Conservation (phyloP, 2,888 invertebrate species). For the Disparrhopalites patrizii region DNA sequence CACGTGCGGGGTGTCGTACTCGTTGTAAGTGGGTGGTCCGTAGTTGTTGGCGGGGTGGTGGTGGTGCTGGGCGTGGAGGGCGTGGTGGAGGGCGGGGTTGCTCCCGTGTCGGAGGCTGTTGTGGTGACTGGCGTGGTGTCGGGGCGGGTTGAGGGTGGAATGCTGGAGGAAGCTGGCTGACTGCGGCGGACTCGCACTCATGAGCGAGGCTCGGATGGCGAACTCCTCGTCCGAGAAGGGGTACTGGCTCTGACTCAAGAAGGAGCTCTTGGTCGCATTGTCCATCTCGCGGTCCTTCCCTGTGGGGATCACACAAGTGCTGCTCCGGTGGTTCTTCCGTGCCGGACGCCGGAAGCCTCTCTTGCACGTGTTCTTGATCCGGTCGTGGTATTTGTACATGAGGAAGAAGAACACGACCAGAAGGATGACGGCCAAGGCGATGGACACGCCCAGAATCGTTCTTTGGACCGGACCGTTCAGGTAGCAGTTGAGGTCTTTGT, state of each 20-base stretch:
- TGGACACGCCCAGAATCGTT: conserved; percentile 70
- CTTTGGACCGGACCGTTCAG: conserved; percentile 71
- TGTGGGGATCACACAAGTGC: conserved; percentile 43
- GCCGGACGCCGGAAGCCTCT: conserved; percentile 40
- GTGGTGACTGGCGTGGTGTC: conserved; percentile 37
- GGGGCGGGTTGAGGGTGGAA: conserved; percentile 24
- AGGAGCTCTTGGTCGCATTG: conserved; percentile 44
- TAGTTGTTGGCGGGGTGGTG: conserved; percentile 31
- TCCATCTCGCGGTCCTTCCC: conserved; percentile 38
- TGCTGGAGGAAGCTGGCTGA: conserved; percentile 24
- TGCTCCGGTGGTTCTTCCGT: conserved; percentile 39
- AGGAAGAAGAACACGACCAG: conserved; percentile 68
- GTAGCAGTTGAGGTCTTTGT: conserved; percentile 76
- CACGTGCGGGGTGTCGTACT: conserved; percentile 44
- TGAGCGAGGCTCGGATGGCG: conserved; percentile 43
- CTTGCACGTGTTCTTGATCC: conserved; percentile 74
- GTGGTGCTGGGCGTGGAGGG: conserved; percentile 14
- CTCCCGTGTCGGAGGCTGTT: conserved; percentile 30
- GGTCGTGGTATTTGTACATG: conserved; percentile 72
- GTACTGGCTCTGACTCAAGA: conserved; percentile 44
- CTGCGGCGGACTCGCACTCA: conserved; percentile 23
- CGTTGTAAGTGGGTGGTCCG: conserved; percentile 45
- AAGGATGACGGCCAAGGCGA: conserved; percentile 68
- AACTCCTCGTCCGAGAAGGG: conserved; percentile 46
- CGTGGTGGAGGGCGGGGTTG: conserved; percentile 18